Percentiles rank a stretch among this genome's conserved stretches.
Evolutionary conservation across 2,888 invertebrate genomes (phyloP).

Genomic region (Byasa hedistus): DNA sequence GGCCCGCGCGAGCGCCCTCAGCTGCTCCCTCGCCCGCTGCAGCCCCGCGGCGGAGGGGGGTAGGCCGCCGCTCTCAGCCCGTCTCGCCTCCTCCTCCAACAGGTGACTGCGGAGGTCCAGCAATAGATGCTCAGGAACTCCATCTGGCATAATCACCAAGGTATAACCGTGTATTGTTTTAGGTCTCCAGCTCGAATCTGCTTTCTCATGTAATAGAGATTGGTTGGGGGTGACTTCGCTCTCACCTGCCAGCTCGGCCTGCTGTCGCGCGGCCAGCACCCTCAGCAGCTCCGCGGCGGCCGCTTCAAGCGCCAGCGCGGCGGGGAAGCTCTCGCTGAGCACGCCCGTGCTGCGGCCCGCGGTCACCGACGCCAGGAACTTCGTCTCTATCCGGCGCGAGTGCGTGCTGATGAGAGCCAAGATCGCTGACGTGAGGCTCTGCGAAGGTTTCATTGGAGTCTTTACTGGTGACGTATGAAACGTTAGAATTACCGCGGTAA

Average conservation of each 20-base stretch:
- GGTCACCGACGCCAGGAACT: conserved; percentile 47
- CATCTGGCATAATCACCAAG: conserved; percentile 1
- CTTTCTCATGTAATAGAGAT: no score
- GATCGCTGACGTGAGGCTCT: conserved; percentile 54
- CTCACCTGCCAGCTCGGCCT: conserved; percentile 37
- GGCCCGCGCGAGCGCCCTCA: conserved; percentile 86
- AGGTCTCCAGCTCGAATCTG: no score
- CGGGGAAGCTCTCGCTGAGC: conserved; percentile 57
- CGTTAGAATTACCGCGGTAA: no score
- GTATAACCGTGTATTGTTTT: no score
- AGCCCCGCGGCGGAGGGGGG: conserved; percentile 48
- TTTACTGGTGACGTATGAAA: no score
- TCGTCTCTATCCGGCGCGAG: conserved; percentile 56
- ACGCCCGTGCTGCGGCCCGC: conserved; percentile 51
- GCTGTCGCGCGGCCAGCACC: conserved; percentile 40
- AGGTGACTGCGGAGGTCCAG: conserved; percentile 48
- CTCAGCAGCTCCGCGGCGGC: conserved; percentile 49
- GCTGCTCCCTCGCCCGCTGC: conserved; percentile 80
- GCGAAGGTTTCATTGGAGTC: conserved; percentile 11
- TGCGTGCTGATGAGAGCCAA: conserved; percentile 50
- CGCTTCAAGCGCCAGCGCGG: conserved; percentile 52
- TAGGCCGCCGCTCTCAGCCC: conserved; percentile 43
- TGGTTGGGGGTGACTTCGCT: conserved; percentile 33
- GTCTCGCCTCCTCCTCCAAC: conserved; percentile 46
- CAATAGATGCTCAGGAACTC: conserved; percentile 39